phyloP scores from a whole-genome alignment of 2,888 invertebrate genomes.

The Eulithis testata region DNA sequence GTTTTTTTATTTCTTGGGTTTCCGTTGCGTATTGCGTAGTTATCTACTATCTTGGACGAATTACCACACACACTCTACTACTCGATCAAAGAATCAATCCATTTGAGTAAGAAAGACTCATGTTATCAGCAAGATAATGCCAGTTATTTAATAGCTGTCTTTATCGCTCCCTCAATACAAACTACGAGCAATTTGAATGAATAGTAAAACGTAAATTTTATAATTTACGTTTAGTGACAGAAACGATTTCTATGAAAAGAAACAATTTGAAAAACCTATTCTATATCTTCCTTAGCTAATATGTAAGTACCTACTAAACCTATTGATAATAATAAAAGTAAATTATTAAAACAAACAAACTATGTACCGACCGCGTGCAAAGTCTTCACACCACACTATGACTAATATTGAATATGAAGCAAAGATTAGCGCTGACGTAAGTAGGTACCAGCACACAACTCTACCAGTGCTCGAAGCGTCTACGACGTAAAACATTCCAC shows the following conservation, averaged over 20 bases:
- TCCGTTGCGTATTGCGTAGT: too few species aligned
- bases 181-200: background rate
- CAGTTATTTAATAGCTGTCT: background rate
- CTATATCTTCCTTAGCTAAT: too few species aligned
- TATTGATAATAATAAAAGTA: background rate
- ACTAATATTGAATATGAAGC: background rate
- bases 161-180: background rate
- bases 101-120: background rate
- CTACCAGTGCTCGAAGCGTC: background rate
- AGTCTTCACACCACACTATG: background rate
- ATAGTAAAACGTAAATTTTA: too few species aligned
- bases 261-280: too few species aligned
- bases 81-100: background rate
- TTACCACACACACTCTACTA: too few species aligned
- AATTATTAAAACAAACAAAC: background rate
- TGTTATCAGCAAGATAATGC: background rate
- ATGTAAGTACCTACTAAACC: background rate
- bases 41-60: too few species aligned
- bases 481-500: slow-evolving; percentile 4
- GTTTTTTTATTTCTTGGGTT: too few species aligned
- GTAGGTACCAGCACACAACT: background rate
- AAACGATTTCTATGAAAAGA: too few species aligned
- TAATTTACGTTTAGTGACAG: too few species aligned
- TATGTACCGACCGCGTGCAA: background rate
- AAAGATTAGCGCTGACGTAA: slow-evolving; percentile 5